A percentile compares a stretch with the other conserved stretches of the same genome.
These are phyloP conservation scores for Tortricodes alternella DNA, from an alignment of 2,888 invertebrate species.

Conservation along the genomic window DNA sequence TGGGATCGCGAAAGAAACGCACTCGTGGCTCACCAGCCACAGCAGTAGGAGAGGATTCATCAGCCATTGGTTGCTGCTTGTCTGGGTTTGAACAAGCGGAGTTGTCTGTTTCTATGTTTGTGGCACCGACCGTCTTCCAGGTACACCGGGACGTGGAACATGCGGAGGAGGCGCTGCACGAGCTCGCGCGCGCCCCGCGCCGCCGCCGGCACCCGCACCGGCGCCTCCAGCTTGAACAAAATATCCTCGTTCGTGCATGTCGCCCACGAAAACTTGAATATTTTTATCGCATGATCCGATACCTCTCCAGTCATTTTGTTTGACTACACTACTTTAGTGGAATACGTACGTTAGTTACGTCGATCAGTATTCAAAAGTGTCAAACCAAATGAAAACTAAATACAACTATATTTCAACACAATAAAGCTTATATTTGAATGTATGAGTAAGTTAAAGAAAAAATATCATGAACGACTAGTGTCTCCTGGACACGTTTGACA, in stretches of 20 bases:
- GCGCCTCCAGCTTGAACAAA: slow-evolving; percentile 82
- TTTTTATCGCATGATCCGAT: slow-evolving; percentile 54
- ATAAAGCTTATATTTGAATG: too few species aligned
- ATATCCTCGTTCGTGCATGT: slow-evolving; percentile 81
- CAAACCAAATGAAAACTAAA: neutral
- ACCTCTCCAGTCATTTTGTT: slow-evolving; percentile 61
- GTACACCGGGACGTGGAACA: slow-evolving; percentile 87
- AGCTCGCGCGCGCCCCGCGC: slow-evolving; percentile 82
- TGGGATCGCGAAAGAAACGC: too few species aligned
- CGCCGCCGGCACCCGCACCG: slow-evolving; percentile 83
- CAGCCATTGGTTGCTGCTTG: too few species aligned
- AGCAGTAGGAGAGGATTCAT: too few species aligned
- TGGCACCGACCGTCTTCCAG: slow-evolving; percentile 83
- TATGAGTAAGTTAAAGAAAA: too few species aligned
- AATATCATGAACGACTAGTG: too few species aligned
- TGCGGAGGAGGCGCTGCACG: slow-evolving; percentile 84
- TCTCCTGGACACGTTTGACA: neutral
- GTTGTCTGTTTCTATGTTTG: too few species aligned
- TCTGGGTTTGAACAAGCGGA: too few species aligned
- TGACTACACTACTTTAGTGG: neutral
- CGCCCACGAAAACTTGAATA: slow-evolving; percentile 79
- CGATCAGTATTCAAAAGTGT: neutral
- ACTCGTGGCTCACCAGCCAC: too few species aligned
- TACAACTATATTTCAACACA: too few species aligned
- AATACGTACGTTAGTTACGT: neutral